Base-by-base conservation (phyloP, 2,797 vertebrate genomes). In the Protosalanx chinensis region DNA sequence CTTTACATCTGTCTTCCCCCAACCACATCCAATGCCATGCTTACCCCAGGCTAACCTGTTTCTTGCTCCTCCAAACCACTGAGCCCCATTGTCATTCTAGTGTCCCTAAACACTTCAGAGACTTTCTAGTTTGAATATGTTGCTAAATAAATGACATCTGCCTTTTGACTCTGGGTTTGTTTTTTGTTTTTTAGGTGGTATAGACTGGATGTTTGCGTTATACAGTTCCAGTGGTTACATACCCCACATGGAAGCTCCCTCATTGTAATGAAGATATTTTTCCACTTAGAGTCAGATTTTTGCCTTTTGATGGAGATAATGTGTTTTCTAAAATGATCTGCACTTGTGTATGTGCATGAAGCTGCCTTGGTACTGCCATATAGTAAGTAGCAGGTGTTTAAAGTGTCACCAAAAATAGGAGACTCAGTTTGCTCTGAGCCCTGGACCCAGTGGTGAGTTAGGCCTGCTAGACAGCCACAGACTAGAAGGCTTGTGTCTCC, bases 81-180 rank as follows among this genome's bases (percentile, higher is more conserved):
- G 18, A 16, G 51, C 5, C 18, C 51, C 4, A 56, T 68, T 37
- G 32, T 12, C 12, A 29, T 61, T 27, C 6, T 13, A 13, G 37
- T 23, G 67, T 59, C 37, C 41, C 46, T 13, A 27, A 27, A 49
- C 46, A 51, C 41, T 46, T 46, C 41, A 8, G n/a, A 56, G 46
- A 29, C 56, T 59, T 29, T 67, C 8, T 32, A 56, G 59, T 56
- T 51, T 56, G 64, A 23, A 67, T 49, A 66, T 66, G 18, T 67
- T 67, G 46, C 46, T 67, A 30, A 67, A 49, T 67, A 67, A 67
- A 67, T 67, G 2, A 67, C 29, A 49, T 67, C 64, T 51, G 16
- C 41, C 64, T 67, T 67, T 67, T 64, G 61, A 64, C 18, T 35
- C 51, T n/a, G 51, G 41, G 51, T n/a, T 56, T 56, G 51, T 6